phyloP scores from a whole-genome alignment of 2,797 vertebrate genomes.

The Pseudopleuronectes americanus region DNA sequence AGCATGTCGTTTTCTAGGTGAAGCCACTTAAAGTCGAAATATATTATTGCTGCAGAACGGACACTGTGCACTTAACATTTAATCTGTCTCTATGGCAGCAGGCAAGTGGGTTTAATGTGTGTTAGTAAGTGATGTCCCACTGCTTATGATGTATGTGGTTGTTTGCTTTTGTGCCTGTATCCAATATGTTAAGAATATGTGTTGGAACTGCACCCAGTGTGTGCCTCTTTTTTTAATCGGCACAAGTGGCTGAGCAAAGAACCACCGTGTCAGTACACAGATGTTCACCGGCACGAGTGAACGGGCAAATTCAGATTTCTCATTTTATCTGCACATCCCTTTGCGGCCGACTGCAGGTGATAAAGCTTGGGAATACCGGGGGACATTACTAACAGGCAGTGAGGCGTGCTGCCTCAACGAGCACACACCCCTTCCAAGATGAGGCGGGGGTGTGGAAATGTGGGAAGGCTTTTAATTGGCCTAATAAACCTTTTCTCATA shows the following conservation, averaged over 20 bases:
- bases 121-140: constrained; percentile 9
- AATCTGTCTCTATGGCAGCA: constrained; percentile 48
- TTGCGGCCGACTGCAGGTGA: background rate
- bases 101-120: constrained; percentile 10
- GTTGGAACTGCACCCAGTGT: constrained; percentile 13
- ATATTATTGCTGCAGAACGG: constrained; percentile 6
- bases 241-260: constrained; percentile 38
- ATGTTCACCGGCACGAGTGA: constrained; percentile 20
- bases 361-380: constrained; percentile 37
- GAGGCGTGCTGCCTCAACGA: constrained; percentile 21
- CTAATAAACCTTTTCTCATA: constrained; percentile 55
- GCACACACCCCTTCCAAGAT: constrained; percentile 26
- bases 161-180: constrained; percentile 12
- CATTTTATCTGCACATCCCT: no score
- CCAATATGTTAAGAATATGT: constrained; percentile 11
- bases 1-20: constrained; percentile 1
- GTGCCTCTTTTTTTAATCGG: constrained; percentile 16
- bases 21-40: constrained; percentile 16
- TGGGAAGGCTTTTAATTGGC: constrained; percentile 60
- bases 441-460: background rate
- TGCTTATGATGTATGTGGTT: background rate
- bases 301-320: constrained; percentile 32
- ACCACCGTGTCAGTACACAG: constrained; percentile 23
- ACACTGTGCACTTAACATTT: background rate
- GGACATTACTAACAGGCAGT: constrained; percentile 50